These are phyloP conservation scores for Enteromius thamalakanensis DNA, from an alignment of 2,797 vertebrate species.

Conservation along the genomic window DNA sequence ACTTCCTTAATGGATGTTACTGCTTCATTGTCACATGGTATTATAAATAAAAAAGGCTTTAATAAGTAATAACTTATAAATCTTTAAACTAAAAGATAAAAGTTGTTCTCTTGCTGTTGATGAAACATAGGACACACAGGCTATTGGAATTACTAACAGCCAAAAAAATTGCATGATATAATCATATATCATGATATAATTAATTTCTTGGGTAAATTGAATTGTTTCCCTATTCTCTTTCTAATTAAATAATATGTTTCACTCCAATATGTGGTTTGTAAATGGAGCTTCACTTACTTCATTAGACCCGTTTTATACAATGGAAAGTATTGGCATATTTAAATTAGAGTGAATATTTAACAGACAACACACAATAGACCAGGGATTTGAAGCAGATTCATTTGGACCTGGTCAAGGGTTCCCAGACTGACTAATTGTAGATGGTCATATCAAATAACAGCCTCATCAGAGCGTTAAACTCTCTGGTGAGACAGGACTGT, in stretches of 20 bases:
- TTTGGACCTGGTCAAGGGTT: neutral
- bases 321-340: neutral
- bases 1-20: neutral
- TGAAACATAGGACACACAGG: neutral
- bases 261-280: neutral
- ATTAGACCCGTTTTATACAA: neutral
- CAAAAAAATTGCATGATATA: neutral
- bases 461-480: conserved; percentile 10
- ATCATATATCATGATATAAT: neutral
- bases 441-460: conserved; percentile 12
- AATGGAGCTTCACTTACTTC: neutral
- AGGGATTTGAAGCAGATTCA: neutral
- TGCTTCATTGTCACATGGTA: neutral
- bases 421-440: conserved; percentile 10
- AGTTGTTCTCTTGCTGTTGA: neutral
- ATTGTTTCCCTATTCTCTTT: neutral
- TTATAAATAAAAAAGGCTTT: neutral
- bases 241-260: neutral
- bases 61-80: conserved; percentile 1
- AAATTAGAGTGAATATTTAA: neutral
- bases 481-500: conserved; percentile 17
- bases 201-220: neutral
- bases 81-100: neutral
- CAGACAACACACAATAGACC: neutral
- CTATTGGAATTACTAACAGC: neutral